Evolutionary conservation across 1,140 invertebrate species (phyloP).

Genomic region (Diabrotica virgifera): DNA sequence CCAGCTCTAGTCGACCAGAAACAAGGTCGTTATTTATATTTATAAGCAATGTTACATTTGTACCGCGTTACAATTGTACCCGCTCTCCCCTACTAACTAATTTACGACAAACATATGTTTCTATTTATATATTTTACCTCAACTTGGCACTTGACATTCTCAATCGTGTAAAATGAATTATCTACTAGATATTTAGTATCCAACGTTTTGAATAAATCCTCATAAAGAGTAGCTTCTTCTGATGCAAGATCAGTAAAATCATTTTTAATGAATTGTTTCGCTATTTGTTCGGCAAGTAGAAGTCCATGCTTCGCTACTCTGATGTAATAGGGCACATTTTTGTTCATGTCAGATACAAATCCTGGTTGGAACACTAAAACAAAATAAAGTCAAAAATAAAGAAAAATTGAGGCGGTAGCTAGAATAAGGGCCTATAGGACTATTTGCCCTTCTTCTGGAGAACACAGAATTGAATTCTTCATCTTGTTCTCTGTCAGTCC

Average conservation of each 20-base stretch:
- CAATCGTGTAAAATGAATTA: background rate
- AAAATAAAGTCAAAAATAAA: background rate
- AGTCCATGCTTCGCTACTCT: background rate
- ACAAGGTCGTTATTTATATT: too few species aligned
- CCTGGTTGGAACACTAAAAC: constrained; percentile 6
- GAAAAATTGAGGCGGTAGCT: too few species aligned
- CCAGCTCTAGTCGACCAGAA: too few species aligned
- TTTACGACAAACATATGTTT: too few species aligned
- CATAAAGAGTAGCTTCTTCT: background rate
- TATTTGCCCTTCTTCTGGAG: too few species aligned
- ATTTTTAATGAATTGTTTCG: constrained; percentile 1
- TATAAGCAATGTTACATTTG: too few species aligned
- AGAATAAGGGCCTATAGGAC: too few species aligned
- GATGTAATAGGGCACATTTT: background rate
- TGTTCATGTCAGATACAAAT: constrained; percentile 1
- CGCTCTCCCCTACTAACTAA: too few species aligned
- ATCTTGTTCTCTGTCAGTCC: too few species aligned
- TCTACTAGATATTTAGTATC: background rate
- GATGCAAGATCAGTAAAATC: background rate
- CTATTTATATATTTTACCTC: background rate
- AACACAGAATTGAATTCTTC: too few species aligned
- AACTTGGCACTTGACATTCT: background rate
- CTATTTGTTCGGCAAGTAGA: constrained; percentile 5
- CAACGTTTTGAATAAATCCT: background rate
- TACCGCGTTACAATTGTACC: too few species aligned